These are phyloP conservation scores for Sebastes melanostomus DNA, from an alignment of 2,797 vertebrate genomes.

Conservation along the genomic window DNA sequence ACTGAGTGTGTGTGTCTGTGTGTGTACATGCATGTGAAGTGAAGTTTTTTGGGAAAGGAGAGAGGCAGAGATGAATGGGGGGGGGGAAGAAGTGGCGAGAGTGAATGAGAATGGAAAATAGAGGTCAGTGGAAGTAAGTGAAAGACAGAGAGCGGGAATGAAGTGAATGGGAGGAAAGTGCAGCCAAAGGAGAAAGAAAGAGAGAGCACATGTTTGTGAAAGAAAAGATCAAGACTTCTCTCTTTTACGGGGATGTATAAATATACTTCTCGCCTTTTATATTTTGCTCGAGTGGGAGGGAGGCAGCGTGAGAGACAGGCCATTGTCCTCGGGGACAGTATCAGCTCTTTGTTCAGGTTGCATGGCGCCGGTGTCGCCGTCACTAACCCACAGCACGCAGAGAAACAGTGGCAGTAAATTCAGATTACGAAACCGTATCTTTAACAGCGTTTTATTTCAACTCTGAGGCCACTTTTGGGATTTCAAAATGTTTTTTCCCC, in stretches of 20 bases:
- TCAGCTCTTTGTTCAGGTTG: constrained; percentile 68
- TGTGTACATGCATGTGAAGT: constrained; percentile 32
- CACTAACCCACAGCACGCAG: constrained; percentile 37
- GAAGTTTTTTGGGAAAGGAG: constrained; percentile 45
- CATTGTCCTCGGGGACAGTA: constrained; percentile 62
- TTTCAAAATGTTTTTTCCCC: not conserved
- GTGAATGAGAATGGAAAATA: constrained; percentile 59
- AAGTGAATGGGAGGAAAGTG: constrained; percentile 42
- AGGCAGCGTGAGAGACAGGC: constrained; percentile 45
- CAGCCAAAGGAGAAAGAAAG: constrained; percentile 7
- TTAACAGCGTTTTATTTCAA: constrained; percentile 10
- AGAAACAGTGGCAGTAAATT: constrained; percentile 7
- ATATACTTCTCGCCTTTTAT: constrained; percentile 26
- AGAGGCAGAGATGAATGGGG: constrained; percentile 61
- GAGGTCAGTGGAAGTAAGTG: constrained; percentile 56
- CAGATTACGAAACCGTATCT: constrained; percentile 13
- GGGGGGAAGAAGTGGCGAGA: constrained; percentile 12
- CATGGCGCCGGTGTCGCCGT: constrained; percentile 62
- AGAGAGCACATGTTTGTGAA: constrained; percentile 21
- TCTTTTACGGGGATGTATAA: constrained; percentile 15
- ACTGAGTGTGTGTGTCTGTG: constrained; percentile 48
- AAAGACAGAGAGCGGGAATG: constrained; percentile 31
- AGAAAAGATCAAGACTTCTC: constrained; percentile 13
- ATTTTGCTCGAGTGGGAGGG: constrained; percentile 31
- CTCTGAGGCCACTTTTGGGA: constrained; percentile 8